Evolutionary conservation across 2,888 invertebrate genomes (phyloP).

Genomic region (Agrotis segetum): DNA sequence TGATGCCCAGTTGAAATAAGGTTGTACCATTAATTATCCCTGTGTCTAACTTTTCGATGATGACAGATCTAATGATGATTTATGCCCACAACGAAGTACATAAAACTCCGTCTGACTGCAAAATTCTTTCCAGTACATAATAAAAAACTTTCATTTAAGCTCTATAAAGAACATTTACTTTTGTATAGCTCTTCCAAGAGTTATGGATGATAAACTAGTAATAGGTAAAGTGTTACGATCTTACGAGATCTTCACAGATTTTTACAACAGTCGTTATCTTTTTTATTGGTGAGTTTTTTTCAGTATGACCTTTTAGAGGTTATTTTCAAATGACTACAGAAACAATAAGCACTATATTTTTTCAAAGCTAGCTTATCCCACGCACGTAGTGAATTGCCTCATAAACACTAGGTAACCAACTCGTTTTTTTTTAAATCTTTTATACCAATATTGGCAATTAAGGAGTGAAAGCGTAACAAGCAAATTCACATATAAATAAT

Average conservation of each 20-base stretch:
- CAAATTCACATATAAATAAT: no score
- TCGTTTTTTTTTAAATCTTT: no score
- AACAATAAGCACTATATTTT: background rate
- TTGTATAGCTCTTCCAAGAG: constrained; percentile 67
- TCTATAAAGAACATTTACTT: constrained; percentile 63
- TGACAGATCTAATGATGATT: no score
- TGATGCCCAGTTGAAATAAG: no score
- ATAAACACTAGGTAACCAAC: no score
- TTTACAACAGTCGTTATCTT: constrained; percentile 73
- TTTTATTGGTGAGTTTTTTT: constrained; percentile 48
- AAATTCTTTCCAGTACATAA: constrained; percentile 16
- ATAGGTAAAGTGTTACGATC: constrained; percentile 69
- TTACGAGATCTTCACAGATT: constrained; percentile 77
- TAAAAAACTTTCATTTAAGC: constrained; percentile 45
- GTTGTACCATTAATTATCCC: no score
- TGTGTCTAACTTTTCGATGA: no score
- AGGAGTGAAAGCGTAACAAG: no score
- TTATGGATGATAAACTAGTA: constrained; percentile 80
- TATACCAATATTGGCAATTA: no score
- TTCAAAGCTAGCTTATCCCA: no score
- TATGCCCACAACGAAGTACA: no score
- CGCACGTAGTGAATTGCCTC: no score
- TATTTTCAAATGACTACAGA: background rate
- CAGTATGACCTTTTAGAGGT: constrained; percentile 25
- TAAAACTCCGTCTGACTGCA: constrained; percentile 23